Conservation (phyloP, 37 sponge, comb jelly and placozoan species). For the Crambe crambe region DNA sequence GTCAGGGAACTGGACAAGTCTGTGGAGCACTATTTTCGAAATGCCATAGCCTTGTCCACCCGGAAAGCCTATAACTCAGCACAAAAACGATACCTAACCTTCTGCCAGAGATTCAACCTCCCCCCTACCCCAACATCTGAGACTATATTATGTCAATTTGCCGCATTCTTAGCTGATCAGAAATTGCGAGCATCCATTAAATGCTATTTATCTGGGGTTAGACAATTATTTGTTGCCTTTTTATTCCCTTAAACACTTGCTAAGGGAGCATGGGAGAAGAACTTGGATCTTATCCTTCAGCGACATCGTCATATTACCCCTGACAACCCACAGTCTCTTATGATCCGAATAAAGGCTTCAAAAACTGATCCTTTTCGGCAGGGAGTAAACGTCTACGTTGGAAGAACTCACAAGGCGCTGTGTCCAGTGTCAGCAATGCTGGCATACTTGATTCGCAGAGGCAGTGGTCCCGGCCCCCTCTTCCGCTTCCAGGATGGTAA, state of each 20-base stretch:
- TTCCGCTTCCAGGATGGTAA: neutral
- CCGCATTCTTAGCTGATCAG: too few relatives aligned
- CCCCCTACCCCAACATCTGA: constrained; percentile 27
- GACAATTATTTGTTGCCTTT: too few relatives aligned
- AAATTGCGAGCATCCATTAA: constrained; percentile 33
- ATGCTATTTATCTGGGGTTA: constrained; percentile 28
- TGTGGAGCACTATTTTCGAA: constrained; percentile 33
- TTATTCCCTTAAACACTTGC: too few relatives aligned
- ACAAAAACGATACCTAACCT: constrained; percentile 3
- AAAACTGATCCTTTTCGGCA: neutral
- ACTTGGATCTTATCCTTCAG: neutral
- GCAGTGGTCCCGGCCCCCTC: neutral
- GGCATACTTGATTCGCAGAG: neutral
- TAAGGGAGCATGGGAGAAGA: neutral
- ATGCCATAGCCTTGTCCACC: constrained; percentile 8
- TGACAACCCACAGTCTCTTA: neutral
- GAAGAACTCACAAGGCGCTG: neutral
- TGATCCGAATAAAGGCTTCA: neutral
- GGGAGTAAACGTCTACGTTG: neutral
- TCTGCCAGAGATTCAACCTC: constrained; percentile 10
- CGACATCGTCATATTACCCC: neutral
- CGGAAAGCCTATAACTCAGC: constrained; percentile 11
- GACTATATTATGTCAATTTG: constrained; percentile 10
- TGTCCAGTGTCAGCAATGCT: neutral
- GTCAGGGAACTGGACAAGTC: constrained; percentile 13